These are phyloP conservation scores for Acestrorhynchus altus DNA, from an alignment of 2,797 vertebrate genomes.

Conservation along the genomic window DNA sequence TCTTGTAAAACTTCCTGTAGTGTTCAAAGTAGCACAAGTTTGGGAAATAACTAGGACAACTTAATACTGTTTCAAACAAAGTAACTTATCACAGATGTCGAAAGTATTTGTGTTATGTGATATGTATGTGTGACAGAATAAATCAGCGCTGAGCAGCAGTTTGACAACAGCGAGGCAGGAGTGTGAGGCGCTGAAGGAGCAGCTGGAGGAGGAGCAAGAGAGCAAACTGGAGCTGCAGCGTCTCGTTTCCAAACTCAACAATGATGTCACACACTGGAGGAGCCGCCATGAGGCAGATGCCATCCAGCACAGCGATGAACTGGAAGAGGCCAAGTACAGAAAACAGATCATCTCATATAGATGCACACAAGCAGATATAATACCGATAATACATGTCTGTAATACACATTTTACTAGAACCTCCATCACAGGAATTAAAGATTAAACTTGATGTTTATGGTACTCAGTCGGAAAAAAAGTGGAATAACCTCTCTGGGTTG, in stretches of 20 bases:
- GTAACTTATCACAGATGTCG: background rate
- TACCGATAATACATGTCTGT: background rate
- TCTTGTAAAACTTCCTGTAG: background rate
- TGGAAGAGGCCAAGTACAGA: slow-evolving; percentile 81
- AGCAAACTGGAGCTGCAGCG: slow-evolving; percentile 85
- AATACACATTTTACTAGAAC: background rate
- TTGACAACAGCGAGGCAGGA: slow-evolving; percentile 74
- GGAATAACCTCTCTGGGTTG: too few species aligned
- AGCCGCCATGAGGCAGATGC: slow-evolving; percentile 78
- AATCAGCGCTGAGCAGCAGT: slow-evolving; percentile 64
- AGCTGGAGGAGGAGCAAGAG: slow-evolving; percentile 87
- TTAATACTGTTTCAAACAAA: background rate
- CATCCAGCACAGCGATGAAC: slow-evolving; percentile 80
- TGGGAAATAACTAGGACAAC: too few species aligned
- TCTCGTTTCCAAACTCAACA: slow-evolving; percentile 84
- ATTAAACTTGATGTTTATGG: too few species aligned
- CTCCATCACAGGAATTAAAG: too few species aligned
- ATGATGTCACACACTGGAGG: slow-evolving; percentile 82
- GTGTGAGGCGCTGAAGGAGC: slow-evolving; percentile 80
- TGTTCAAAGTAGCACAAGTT: background rate
- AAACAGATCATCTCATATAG: background rate
- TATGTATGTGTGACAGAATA: slow-evolving; percentile 65
- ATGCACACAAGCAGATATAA: background rate
- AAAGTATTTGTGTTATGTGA: slow-evolving; percentile 39
- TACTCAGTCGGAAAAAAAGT: too few species aligned